Evolutionary conservation across 1,140 invertebrate genomes (phyloP).

Genomic region (Propsilocerus akamusi): DNA sequence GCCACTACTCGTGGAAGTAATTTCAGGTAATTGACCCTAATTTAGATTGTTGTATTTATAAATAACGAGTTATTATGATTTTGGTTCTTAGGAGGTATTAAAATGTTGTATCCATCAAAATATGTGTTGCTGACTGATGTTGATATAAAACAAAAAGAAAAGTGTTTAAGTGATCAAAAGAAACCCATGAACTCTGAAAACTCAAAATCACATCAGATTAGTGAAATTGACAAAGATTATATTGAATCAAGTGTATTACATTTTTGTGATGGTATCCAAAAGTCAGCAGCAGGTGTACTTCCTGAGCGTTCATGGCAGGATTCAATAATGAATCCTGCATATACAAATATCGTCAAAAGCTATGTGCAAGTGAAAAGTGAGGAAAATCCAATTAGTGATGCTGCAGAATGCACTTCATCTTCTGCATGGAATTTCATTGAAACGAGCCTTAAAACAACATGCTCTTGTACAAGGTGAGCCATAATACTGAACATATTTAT

Average conservation of each 20-base stretch:
- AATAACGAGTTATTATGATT: conserved; percentile 7
- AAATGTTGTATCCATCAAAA: conserved; percentile 85
- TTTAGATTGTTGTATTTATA: conserved; percentile 1
- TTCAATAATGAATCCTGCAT: conserved; percentile 30
- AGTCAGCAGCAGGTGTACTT: conserved; percentile 36
- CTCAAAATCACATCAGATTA: conserved; percentile 14
- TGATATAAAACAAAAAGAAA: conserved; percentile 30
- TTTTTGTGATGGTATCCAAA: not conserved
- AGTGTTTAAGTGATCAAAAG: not conserved
- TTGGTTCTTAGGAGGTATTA: conserved; percentile 48
- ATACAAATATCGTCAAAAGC: conserved; percentile 22
- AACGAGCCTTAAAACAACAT: conserved; percentile 57
- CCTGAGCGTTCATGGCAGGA: conserved; percentile 64
- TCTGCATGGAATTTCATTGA: conserved; percentile 66
- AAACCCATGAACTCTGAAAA: not conserved
- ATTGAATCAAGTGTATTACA: not conserved
- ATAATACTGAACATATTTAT: not conserved
- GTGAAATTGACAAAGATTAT: conserved; percentile 8
- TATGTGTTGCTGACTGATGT: conserved; percentile 84
- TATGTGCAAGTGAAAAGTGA: conserved; percentile 15
- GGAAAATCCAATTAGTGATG: conserved; percentile 6
- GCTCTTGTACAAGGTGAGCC: conserved; percentile 58
- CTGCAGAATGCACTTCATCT: conserved; percentile 7
- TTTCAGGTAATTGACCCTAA: conserved; percentile 42
- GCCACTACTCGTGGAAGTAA: conserved; percentile 48